Base-by-base conservation (phyloP, 2,797 vertebrate species). In the Trachurus trachurus region DNA sequence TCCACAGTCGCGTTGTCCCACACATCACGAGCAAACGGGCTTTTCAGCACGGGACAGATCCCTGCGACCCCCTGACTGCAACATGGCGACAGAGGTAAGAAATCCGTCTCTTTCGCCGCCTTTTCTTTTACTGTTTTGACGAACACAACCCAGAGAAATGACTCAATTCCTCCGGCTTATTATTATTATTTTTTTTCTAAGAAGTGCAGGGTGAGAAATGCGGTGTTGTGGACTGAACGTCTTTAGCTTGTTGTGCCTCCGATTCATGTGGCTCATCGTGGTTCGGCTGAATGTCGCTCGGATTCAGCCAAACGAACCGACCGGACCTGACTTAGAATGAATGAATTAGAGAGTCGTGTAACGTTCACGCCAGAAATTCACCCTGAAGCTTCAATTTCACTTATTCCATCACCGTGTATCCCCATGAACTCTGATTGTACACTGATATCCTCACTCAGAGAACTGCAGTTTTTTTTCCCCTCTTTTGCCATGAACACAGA, bases 51-150 rank as follows among this genome's bases (percentile, higher is more conserved):
- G 91, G 94, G 94, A 93, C 94, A 87, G 74, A 92, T 88, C 86
- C 93, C 65, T 68, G 31, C 31, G 77, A 87, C 67, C 82, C 47
- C 66, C 81, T 88, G 29, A 77, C 87, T 78, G 85, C 93, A 95
- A 90, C 58, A 96, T 96, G 95, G 94, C 94, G 92, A 94, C 94
- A 90, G 95, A 96, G 95, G 95, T 96, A 94, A 92, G 93, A 76
- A 5, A 80, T 29, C 1, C 40, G 5, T 4, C 29, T 63, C 10
- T 3, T 34, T 11, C 6, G 11, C 60, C 52, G 31, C 22, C 3
- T 47, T 71, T 57, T 40, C n/a, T 58, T n/a, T 53, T 9, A 15
- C 37, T 44, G 6, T 56, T 70, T 10, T 16, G 40, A 2, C 44
- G 31, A 58, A 34, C 9, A 40, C 37, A 66, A 13, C 4, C 52